Conservation (phyloP, 2,888 invertebrate genomes). For the Mimumesa dahlbomi region DNA sequence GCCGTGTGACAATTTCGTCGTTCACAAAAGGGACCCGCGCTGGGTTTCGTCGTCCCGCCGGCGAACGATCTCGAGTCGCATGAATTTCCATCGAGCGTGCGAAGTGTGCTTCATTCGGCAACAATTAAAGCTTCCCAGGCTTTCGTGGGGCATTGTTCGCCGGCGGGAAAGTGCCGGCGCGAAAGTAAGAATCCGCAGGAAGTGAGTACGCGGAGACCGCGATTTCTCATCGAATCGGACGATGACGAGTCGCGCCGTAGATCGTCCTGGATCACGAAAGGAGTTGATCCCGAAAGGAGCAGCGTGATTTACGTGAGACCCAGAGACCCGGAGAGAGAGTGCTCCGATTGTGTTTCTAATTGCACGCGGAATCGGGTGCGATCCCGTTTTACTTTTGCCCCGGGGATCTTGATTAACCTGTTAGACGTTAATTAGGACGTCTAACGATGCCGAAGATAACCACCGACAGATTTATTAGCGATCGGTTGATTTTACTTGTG, state of each 20-base stretch:
- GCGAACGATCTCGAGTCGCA: conserved; percentile 21
- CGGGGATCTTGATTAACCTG: background rate
- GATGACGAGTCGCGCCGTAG: conserved; percentile 3
- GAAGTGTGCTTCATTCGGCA: conserved; percentile 59
- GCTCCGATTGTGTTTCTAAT: conserved; percentile 21
- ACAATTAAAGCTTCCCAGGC: conserved; percentile 65
- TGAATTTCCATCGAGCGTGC: conserved; percentile 60
- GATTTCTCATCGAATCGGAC: conserved; percentile 41
- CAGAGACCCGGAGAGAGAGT: conserved; percentile 32
- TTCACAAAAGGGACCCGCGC: conserved; percentile 31
- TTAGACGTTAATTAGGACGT: background rate
- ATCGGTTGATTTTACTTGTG: too few species aligned
- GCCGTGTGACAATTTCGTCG: conserved; percentile 55
- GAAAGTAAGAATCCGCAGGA: conserved; percentile 66
- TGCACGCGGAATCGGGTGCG: background rate
- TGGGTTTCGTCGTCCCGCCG: conserved; percentile 12
- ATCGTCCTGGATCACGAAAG: conserved; percentile 29
- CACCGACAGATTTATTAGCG: too few species aligned
- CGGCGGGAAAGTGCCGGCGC: conserved; percentile 65
- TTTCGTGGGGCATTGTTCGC: conserved; percentile 63
- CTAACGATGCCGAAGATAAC: background rate
- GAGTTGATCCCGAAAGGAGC: conserved; percentile 41
- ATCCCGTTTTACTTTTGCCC: background rate
- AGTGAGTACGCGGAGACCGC: conserved; percentile 36
- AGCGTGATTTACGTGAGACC: conserved; percentile 23